Percentiles rank a stretch among this genome's conserved stretches.
phyloP scores from a whole-genome alignment of 2,113 vertebrate genomes.

The Gallinago undulata region DNA sequence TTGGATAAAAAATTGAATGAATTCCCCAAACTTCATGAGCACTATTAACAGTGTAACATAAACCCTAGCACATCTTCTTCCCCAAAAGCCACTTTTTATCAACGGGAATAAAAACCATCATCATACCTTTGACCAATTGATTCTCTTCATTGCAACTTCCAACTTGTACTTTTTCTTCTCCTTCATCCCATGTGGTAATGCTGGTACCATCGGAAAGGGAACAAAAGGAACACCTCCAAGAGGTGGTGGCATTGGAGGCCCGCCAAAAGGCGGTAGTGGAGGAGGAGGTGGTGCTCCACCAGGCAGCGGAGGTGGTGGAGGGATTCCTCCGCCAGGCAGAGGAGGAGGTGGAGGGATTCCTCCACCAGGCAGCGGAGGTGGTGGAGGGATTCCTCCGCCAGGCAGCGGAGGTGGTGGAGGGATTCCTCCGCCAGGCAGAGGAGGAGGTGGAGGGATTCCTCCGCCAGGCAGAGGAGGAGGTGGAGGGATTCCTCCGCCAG shows the following conservation, averaged over 20 bases:
- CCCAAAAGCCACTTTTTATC: background rate
- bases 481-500: too few relatives aligned
- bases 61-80: background rate
- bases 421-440: too few relatives aligned
- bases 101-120: background rate
- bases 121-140: conserved; percentile 97
- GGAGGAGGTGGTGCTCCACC: conserved; percentile 70
- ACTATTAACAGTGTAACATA: background rate
- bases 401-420: fast-evolving
- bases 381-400: background rate
- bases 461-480: too few relatives aligned
- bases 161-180: conserved; percentile 91
- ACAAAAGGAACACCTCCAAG: conserved; percentile 50
- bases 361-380: background rate
- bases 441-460: fast-evolving
- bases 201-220: background rate
- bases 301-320: conserved; percentile 72
- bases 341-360: background rate
- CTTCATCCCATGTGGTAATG: conserved; percentile 86
- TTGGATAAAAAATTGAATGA: background rate
- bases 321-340: background rate
- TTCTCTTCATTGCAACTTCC: conserved; percentile 89
- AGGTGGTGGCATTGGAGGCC: conserved; percentile 58
- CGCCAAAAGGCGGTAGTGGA: conserved; percentile 64
- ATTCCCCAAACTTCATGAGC: background rate